Conservation (phyloP, 2,888 invertebrate species). For the Eupithecia tripunctaria region DNA sequence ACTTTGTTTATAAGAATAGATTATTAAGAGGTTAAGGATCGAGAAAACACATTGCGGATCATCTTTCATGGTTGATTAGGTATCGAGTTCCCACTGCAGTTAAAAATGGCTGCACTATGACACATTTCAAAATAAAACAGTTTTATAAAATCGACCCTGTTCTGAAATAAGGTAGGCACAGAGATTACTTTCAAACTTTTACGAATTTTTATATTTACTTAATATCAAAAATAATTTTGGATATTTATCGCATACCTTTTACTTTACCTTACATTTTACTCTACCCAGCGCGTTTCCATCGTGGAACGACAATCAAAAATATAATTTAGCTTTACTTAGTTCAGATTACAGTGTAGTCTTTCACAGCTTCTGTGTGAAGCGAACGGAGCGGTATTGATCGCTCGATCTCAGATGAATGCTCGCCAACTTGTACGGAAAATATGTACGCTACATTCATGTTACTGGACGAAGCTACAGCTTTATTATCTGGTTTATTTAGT, state of each 20-base stretch:
- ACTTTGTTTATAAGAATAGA: neutral
- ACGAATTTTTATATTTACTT: neutral
- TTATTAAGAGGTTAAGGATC: neutral
- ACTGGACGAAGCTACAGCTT: neutral
- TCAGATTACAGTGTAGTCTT: neutral
- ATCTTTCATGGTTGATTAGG: neutral
- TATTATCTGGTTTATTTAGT: neutral
- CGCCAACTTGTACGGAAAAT: neutral
- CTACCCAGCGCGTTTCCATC: neutral
- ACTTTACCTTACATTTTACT: too few relatives aligned
- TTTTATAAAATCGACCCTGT: neutral
- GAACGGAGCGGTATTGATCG: conserved; percentile 25
- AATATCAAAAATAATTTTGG: neutral
- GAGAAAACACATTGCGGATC: neutral
- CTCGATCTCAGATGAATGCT: conserved; percentile 15
- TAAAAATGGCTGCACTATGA: neutral
- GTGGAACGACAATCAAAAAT: neutral
- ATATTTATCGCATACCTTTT: neutral
- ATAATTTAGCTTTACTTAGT: neutral
- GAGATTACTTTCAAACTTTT: neutral
- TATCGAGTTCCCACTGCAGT: neutral
- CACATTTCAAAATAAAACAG: neutral
- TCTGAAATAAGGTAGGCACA: neutral
- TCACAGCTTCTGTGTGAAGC: conserved; percentile 19
- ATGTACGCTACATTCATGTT: neutral